Base-by-base conservation (phyloP, 2,888 invertebrate species). In the Calliscelio sp. region DNA sequence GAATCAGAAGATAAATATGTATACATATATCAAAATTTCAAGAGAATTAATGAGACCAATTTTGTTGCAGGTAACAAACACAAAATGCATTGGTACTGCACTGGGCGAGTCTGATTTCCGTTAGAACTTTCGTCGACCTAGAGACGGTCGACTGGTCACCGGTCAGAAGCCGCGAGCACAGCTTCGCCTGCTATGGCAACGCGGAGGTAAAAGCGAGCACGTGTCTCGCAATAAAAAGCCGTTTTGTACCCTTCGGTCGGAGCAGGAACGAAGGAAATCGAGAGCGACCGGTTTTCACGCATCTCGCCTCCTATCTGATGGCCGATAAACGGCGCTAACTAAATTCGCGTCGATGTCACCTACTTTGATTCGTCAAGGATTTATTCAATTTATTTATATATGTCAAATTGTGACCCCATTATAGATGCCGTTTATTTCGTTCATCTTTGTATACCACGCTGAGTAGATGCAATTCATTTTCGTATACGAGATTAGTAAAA, bases 131-230 rank as follows among this genome's bases (percentile, higher is more conserved):
- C 84, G 70, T 84, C 80, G 84, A 80, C 84, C 74, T 74, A 73
- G 83, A 84, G 83, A 79, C 70, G 79, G 66, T 74, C 70, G 79
- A 84, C 70, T 80, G 77, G 61, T 77, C 79, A 70, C 28, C 78
- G 84, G 82, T 80, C 78, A 81, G 74, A 83, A 66, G 70, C 74
- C 63, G 74, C 81, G 81, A 84, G 75, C 38, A 74, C 73, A 46
- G 63, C 68, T 61, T 55, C n/a, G 68, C 68, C 70, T 44, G 65
- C 32, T 49, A 75, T 66, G 74, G 74, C 41, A 11, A 80, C n/a
- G 18, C 81, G 68, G 78, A 74, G 84, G 79, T 84, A 86, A 88
- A 86, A 86, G 85, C 84, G 75, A 80, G 81, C 81, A 85, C 85
- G 86, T 86, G 85, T 77, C 74, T 70, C 46, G 53, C 53, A 68